Conservation (phyloP, 1,140 invertebrate species). For the Zaprionus gabonicus region DNA sequence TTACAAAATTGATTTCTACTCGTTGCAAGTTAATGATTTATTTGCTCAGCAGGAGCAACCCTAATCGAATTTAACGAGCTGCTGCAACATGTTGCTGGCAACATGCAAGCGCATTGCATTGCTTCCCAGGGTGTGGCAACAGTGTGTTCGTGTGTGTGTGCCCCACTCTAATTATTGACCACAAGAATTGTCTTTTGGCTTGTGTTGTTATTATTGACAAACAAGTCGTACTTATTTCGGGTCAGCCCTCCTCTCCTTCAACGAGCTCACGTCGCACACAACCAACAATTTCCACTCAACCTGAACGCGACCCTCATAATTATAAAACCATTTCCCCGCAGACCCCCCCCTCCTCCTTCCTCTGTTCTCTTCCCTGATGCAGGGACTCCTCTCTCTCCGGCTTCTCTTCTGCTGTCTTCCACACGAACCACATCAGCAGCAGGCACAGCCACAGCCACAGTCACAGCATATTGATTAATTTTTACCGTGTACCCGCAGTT, state of each 20-base stretch:
- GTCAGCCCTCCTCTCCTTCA: constrained; percentile 31
- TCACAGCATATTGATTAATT: constrained; percentile 70
- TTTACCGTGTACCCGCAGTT: constrained; percentile 45
- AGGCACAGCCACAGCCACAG: constrained; percentile 16
- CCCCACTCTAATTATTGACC: constrained; percentile 31
- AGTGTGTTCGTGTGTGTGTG: background rate
- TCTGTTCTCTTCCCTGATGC: background rate
- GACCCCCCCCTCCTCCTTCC: background rate
- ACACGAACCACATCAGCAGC: constrained; percentile 43
- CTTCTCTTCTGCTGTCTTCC: background rate
- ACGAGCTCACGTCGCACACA: constrained; percentile 44
- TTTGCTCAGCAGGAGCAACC: background rate
- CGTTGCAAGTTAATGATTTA: constrained; percentile 7
- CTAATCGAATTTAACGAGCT: constrained; percentile 4
- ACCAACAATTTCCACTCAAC: constrained; percentile 71
- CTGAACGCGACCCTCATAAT: constrained; percentile 74
- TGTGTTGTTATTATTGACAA: constrained; percentile 48
- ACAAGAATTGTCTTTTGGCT: constrained; percentile 40
- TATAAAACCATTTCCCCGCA: constrained; percentile 65
- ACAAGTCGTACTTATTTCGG: constrained; percentile 56
- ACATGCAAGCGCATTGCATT: constrained; percentile 6
- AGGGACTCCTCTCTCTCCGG: background rate
- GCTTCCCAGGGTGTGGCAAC: constrained; percentile 25
- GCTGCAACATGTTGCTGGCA: constrained; percentile 12
- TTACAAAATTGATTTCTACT: background rate